Percentiles rank a stretch among this genome's conserved stretches.
phyloP scores from a whole-genome alignment of 2,888 invertebrate genomes.

The Agrochola circellaris region DNA sequence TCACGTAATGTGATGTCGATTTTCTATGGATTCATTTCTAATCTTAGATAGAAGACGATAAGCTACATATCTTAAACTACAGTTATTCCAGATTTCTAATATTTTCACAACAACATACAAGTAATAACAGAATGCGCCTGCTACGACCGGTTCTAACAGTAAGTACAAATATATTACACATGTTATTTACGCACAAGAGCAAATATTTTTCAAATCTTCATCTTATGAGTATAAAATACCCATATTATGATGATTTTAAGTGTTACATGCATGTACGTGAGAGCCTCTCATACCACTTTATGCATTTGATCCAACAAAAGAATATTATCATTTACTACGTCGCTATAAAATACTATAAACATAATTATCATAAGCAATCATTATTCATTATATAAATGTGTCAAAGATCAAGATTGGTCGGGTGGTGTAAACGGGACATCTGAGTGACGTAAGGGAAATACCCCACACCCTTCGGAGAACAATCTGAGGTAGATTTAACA shows the following conservation, averaged over 20 bases:
- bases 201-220: constrained; percentile 38
- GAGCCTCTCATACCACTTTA: constrained; percentile 26
- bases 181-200: constrained; percentile 40
- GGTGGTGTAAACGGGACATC: constrained; percentile 38
- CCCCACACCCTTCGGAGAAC: constrained; percentile 33
- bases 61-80: constrained; percentile 21
- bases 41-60: constrained; percentile 7
- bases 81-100: constrained; percentile 36
- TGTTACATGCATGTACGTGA: constrained; percentile 33
- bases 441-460: constrained; percentile 42
- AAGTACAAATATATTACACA: constrained; percentile 48
- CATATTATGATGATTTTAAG: constrained; percentile 40
- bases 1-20: constrained; percentile 1
- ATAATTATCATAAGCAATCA: constrained; percentile 65
- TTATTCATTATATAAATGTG: constrained; percentile 55
- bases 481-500: constrained; percentile 32
- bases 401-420: constrained; percentile 69
- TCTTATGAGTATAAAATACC: constrained; percentile 28
- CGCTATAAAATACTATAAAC: constrained; percentile 56
- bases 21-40: constrained; percentile 11
- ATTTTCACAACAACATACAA: constrained; percentile 31
- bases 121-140: constrained; percentile 20
- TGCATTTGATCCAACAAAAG: constrained; percentile 52
- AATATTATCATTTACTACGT: constrained; percentile 46
- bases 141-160: constrained; percentile 33